These are phyloP conservation scores for Drosophila pseudotalamancana DNA, from an alignment of 2,888 invertebrate genomes.

Conservation along the genomic window DNA sequence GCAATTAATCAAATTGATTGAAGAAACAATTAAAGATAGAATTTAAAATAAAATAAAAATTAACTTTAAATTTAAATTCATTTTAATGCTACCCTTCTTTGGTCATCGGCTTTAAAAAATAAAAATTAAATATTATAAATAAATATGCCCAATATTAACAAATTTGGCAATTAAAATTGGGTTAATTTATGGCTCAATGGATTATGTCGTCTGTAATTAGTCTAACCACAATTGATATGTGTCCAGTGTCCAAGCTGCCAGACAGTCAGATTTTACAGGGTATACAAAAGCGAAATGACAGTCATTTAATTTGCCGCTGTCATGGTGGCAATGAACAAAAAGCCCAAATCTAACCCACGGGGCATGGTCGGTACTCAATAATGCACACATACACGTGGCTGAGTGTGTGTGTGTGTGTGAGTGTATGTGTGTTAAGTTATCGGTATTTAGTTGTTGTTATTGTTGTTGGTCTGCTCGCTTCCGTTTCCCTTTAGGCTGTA, in stretches of 20 bases:
- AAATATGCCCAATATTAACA: background rate
- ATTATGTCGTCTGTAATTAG: slow-evolving; percentile 5
- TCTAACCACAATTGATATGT: slow-evolving; percentile 23
- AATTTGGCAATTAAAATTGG: background rate
- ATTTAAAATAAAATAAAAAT: too few species aligned
- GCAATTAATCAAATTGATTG: slow-evolving; percentile 1
- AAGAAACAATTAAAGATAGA: too few species aligned
- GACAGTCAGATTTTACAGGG: slow-evolving; percentile 21
- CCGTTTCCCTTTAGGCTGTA: slow-evolving; percentile 54
- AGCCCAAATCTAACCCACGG: slow-evolving; percentile 68
- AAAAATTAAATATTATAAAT: too few species aligned
- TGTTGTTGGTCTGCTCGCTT: slow-evolving; percentile 20
- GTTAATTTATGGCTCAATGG: background rate
- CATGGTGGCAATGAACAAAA: slow-evolving; percentile 66
- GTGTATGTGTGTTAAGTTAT: slow-evolving; percentile 18
- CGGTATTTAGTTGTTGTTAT: slow-evolving; percentile 19
- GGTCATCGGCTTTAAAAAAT: too few species aligned
- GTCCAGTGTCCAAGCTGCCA: background rate
- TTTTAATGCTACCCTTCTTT: too few species aligned
- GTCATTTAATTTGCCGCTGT: slow-evolving; percentile 74
- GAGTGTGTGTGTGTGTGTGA: background rate
- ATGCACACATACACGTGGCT: slow-evolving; percentile 7
- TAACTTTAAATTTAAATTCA: too few species aligned
- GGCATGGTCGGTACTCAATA: slow-evolving; percentile 62
- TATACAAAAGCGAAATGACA: slow-evolving; percentile 45